Evolutionary conservation across 1,140 invertebrate genomes (phyloP).

Genomic region (Pseudachorutes palmiensis): DNA sequence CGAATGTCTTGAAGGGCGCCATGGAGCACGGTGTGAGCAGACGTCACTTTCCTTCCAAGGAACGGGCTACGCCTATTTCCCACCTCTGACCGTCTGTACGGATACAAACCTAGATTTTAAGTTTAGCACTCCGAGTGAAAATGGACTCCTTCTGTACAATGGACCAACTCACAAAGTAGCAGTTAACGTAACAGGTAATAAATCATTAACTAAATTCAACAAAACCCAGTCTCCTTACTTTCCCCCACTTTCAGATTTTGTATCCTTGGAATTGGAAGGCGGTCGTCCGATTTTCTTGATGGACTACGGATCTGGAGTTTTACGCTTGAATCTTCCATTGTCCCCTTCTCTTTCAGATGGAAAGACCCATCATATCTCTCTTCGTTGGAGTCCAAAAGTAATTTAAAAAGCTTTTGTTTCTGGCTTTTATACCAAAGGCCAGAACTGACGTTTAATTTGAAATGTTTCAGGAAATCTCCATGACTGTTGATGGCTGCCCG

Average conservation of each 20-base stretch:
- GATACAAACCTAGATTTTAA: conserved; percentile 69
- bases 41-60: conserved; percentile 77
- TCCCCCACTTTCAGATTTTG: conserved; percentile 60
- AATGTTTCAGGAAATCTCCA: conserved; percentile 28
- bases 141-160: conserved; percentile 82
- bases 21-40: conserved; percentile 82
- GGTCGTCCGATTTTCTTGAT: conserved; percentile 76
- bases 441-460: conserved; percentile 1
- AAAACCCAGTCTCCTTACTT: background rate
- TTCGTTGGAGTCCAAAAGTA: conserved; percentile 55
- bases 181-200: conserved; percentile 52
- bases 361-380: conserved; percentile 69
- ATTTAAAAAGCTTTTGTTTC: conserved; percentile 14
- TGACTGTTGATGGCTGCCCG: conserved; percentile 36
- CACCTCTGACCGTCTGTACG: conserved; percentile 64
- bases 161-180: conserved; percentile 61
- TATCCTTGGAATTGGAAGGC: conserved; percentile 76
- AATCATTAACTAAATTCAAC: background rate
- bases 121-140: conserved; percentile 59
- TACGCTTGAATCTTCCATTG: conserved; percentile 59
- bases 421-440: background rate
- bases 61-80: conserved; percentile 80
- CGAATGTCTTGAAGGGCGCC: conserved; percentile 57
- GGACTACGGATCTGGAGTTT: conserved; percentile 80
- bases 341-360: conserved; percentile 63